phyloP scores from a whole-genome alignment of 2,113 vertebrate genomes.

The Speoplatyrhinus poulsoni region DNA sequence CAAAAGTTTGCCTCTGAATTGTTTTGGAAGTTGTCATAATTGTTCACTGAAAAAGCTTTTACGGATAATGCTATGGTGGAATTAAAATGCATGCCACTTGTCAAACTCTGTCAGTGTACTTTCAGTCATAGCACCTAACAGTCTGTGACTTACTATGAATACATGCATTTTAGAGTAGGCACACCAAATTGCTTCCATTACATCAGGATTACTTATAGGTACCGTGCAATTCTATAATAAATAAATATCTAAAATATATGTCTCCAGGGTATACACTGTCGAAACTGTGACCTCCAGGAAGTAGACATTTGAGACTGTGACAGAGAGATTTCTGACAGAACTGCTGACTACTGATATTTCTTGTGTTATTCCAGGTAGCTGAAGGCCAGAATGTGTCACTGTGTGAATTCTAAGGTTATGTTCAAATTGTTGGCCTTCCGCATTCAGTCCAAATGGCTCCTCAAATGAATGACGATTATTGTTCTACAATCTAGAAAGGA shows the following conservation, averaged over 20 bases:
- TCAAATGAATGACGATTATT: too few relatives aligned
- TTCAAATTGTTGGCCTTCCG: too few relatives aligned
- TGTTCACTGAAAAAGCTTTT: slow-evolving; percentile 29
- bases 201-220: slow-evolving; percentile 24
- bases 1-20: slow-evolving; percentile 28
- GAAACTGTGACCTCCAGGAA: slow-evolving; percentile 21
- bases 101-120: slow-evolving; percentile 20
- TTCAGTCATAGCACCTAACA: slow-evolving; percentile 5
- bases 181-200: slow-evolving; percentile 35
- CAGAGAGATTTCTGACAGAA: slow-evolving; percentile 19
- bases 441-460: too few relatives aligned
- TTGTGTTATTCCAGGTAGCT: slow-evolving; percentile 17
- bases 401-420: too few relatives aligned
- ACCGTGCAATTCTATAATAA: slow-evolving; percentile 20
- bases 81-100: slow-evolving; percentile 36
- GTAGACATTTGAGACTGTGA: slow-evolving; percentile 27
- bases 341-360: background rate
- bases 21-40: slow-evolving; percentile 37
- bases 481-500: too few relatives aligned
- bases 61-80: slow-evolving; percentile 22
- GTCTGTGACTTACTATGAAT: slow-evolving; percentile 13
- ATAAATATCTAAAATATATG: background rate
- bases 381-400: too few relatives aligned
- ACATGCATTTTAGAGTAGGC: slow-evolving; percentile 36
- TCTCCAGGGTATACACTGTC: slow-evolving; percentile 20